phyloP scores from a whole-genome alignment of 2,888 invertebrate genomes.

The Stegophylla sp. region DNA sequence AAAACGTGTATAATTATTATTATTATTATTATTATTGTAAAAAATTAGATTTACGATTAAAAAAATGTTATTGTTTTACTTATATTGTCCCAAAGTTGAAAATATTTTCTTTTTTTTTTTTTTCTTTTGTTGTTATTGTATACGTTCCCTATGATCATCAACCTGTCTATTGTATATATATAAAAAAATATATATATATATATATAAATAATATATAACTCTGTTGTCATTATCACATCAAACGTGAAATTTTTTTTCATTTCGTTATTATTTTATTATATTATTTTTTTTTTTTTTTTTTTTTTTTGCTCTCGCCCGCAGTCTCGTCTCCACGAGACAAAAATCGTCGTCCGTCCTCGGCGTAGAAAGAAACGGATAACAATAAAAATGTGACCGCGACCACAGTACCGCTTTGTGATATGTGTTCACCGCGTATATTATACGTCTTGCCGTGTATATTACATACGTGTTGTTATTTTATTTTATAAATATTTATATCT shows the following conservation, averaged over 20 bases:
- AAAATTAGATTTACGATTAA: constrained; percentile 53
- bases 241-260: constrained; percentile 28
- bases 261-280: not conserved
- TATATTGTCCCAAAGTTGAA: constrained; percentile 55
- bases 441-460: too few relatives aligned
- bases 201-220: constrained; percentile 36
- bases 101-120: constrained; percentile 31
- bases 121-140: constrained; percentile 54
- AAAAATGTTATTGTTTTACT: constrained; percentile 56
- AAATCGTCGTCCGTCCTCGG: not conserved
- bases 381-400: not conserved
- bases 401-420: too few relatives aligned
- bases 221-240: constrained; percentile 55
- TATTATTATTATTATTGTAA: constrained; percentile 47
- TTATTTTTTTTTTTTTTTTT: not conserved
- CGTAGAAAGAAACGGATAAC: not conserved
- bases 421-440: too few relatives aligned
- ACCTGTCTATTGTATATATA: constrained; percentile 50
- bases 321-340: not conserved
- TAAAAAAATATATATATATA: constrained; percentile 30
- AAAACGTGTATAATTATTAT: constrained; percentile 44
- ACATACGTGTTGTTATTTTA: too few relatives aligned
- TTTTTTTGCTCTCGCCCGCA: not conserved
- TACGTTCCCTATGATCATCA: constrained; percentile 59
- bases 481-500: too few relatives aligned